Evolutionary conservation across 2,113 vertebrate species (phyloP), one percentile per base, ranked within the genome.

Genomic region (Barbus barbus): DNA sequence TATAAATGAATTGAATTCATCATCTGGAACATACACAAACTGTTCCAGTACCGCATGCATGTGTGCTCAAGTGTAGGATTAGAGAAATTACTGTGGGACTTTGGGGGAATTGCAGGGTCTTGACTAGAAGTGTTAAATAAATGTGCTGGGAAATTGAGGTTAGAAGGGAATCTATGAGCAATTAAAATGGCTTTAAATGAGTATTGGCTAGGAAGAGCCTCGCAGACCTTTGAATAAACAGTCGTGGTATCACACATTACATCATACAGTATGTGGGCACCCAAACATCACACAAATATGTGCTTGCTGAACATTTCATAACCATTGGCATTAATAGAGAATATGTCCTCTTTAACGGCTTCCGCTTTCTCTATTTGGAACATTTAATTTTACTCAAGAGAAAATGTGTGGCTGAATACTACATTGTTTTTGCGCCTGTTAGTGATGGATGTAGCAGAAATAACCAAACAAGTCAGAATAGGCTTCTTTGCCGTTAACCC

Each of bases 171-270:
- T 90, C 48, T 58, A 81, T 18, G 86, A 91, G 91, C 93, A 92
- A 93, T 94, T 93, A 93, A 91, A 90, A 91, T 89, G 78, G 92
- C 86, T 86, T 84, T 85, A 91, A 90, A 89, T 90, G 90, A 89
- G 89, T 82, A 86, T 89, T 85, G 90, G 91, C 91, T 92, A 84
- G 9, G 4, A 89, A 89, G 88, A 88, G 85, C 78, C 87, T 90
- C 87, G 69, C 24, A 58, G 72, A 80, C 16, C 60, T 78, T 72
- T 31, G 83, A 36, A 18, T 9, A 41, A 24, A 22, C 24, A 71
- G 26, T 81, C 46, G 83, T 9, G 81, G 79, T 90, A 89, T 85
- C 88, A 87, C 88, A 87, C 85, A 90, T 91, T 78, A 14, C 77
- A 46, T 79, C 56, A 61, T 61, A 24, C 28, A 60, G 33, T 22